These are phyloP conservation scores for Byasa hedistus DNA, from an alignment of 2,888 invertebrate species.

Conservation along the genomic window DNA sequence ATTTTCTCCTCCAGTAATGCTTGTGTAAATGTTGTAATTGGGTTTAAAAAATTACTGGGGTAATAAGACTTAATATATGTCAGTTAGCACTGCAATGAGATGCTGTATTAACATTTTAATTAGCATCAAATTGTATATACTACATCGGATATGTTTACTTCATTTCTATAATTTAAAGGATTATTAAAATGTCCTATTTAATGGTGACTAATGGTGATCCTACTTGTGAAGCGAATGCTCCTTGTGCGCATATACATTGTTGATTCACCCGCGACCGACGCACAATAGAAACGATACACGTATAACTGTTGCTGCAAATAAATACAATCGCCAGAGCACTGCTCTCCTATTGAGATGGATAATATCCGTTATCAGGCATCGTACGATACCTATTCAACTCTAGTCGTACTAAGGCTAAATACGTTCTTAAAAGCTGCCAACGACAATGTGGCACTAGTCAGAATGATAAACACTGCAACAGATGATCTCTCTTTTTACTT, in stretches of 20 bases:
- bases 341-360: constrained; percentile 23
- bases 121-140: too few relatives aligned
- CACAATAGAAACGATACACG: constrained; percentile 25
- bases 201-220: neutral
- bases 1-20: too few relatives aligned
- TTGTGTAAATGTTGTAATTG: too few relatives aligned
- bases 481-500: too few relatives aligned
- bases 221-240: constrained; percentile 8
- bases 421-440: too few relatives aligned
- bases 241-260: constrained; percentile 26
- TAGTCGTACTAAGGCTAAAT: neutral
- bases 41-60: too few relatives aligned
- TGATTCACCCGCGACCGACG: constrained; percentile 26
- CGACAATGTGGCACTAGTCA: too few relatives aligned
- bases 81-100: too few relatives aligned
- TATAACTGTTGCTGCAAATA: constrained; percentile 24
- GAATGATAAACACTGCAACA: too few relatives aligned
- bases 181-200: neutral
- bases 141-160: neutral
- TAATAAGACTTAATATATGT: too few relatives aligned
- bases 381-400: constrained; percentile 18
- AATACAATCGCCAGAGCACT: constrained; percentile 21
- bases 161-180: neutral
- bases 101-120: too few relatives aligned
- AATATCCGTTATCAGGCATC: constrained; percentile 22